A percentile compares a stretch with the other conserved stretches of the same genome.
Conservation (phyloP, 2,113 vertebrate genomes). For the Notiomystis cincta region DNA sequence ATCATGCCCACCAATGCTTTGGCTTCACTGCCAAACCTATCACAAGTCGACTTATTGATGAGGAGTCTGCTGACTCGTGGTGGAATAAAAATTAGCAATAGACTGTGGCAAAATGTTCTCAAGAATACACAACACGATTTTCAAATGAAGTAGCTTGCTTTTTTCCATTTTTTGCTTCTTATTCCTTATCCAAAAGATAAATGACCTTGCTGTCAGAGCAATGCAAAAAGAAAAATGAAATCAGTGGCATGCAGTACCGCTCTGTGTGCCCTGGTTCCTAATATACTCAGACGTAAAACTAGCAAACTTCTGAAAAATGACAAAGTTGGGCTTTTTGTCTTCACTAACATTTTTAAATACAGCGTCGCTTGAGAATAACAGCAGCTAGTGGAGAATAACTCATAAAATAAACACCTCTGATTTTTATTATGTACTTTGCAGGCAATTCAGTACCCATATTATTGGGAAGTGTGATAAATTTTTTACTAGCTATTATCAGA, state of each 20-base stretch:
- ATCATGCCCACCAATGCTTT: background rate
- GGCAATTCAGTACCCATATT: background rate
- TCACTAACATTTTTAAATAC: background rate
- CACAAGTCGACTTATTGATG: background rate
- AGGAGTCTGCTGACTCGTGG: background rate
- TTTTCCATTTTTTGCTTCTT: background rate
- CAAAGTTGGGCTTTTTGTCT: background rate
- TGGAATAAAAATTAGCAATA: background rate
- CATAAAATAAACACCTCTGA: background rate
- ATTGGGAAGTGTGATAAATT: background rate
- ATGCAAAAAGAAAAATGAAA: conserved; percentile 26
- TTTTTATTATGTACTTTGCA: background rate
- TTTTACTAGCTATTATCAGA: background rate
- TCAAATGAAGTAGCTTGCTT: background rate
- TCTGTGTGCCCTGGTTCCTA: background rate
- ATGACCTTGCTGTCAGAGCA: conserved; percentile 18
- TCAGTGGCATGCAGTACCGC: background rate
- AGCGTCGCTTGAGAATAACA: background rate
- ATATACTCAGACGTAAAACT: background rate
- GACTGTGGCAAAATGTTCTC: background rate
- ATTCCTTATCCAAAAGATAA: background rate
- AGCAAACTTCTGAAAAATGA: background rate
- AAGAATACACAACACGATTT: background rate
- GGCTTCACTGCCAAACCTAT: background rate
- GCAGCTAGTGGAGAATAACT: background rate